A percentile compares a stretch with the other conserved stretches of the same genome.
phyloP scores from a whole-genome alignment of 1,140 invertebrate genomes.

The Battus philenor region DNA sequence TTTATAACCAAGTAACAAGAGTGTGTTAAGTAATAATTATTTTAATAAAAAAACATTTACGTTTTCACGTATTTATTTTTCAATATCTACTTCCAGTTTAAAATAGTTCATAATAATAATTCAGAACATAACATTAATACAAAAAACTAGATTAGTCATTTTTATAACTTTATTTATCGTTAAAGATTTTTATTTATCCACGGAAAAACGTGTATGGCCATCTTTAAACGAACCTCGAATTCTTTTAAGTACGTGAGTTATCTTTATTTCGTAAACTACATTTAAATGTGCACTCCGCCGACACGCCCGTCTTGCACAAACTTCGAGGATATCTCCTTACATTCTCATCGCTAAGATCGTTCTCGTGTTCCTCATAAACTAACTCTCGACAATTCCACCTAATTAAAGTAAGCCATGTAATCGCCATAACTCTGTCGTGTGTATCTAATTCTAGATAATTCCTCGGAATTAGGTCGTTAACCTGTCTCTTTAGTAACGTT shows the following conservation, averaged over 20 bases:
- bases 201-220: no score
- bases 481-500: neutral
- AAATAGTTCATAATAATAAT: no score
- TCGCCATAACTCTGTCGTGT: neutral
- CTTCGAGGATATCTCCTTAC: neutral
- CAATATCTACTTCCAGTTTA: no score
- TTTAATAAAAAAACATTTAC: no score
- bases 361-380: constrained; percentile 10
- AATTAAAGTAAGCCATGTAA: neutral
- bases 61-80: no score
- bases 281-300: constrained; percentile 2
- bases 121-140: no score
- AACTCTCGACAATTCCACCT: constrained; percentile 4
- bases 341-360: constrained; percentile 7
- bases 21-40: no score
- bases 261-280: constrained; percentile 6
- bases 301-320: constrained; percentile 1
- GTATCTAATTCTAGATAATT: neutral
- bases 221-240: no score
- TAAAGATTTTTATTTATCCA: no score
- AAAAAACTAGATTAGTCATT: no score
- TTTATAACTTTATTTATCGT: no score
- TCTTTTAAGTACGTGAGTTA: constrained; percentile 8
- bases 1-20: no score
- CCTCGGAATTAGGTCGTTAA: neutral